Conservation (phyloP, 2,888 invertebrate genomes). For the Sinopyrophorus schimmeli region DNA sequence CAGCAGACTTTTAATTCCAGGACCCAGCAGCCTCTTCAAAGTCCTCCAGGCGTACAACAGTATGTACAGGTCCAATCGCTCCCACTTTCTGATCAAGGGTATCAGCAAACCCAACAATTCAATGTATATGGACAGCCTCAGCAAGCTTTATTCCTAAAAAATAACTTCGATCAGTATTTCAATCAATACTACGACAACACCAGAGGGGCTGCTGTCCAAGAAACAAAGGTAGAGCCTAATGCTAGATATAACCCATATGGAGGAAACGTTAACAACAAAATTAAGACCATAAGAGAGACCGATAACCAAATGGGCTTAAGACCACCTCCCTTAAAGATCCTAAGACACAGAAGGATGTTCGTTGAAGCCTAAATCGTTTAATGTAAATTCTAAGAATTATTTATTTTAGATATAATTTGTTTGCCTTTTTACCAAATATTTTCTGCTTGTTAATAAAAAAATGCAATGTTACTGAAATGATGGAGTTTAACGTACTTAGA, state of each 20-base stretch:
- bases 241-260: not conserved
- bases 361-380: too few species aligned
- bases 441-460: constrained; percentile 2
- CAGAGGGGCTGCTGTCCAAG: not conserved
- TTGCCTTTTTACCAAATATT: too few species aligned
- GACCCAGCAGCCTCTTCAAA: constrained; percentile 5
- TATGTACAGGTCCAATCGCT: constrained; percentile 10
- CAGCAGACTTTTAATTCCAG: constrained; percentile 10
- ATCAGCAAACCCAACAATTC: not conserved
- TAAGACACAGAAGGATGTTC: constrained; percentile 14
- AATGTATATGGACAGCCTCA: not conserved
- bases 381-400: too few species aligned
- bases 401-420: too few species aligned
- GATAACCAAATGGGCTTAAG: constrained; percentile 12
- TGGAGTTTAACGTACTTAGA: constrained; percentile 3
- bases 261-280: not conserved
- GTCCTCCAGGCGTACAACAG: constrained; percentile 7
- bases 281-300: constrained; percentile 7
- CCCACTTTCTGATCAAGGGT: not conserved
- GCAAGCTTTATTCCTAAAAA: constrained; percentile 4
- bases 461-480: constrained; percentile 8
- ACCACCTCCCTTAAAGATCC: constrained; percentile 16
- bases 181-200: constrained; percentile 12
- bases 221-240: not conserved
- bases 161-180: constrained; percentile 19